Evolutionary conservation across 2,888 invertebrate genomes (phyloP), one percentile per base, ranked within the genome.

Genomic region (Urechis unicinctus): DNA sequence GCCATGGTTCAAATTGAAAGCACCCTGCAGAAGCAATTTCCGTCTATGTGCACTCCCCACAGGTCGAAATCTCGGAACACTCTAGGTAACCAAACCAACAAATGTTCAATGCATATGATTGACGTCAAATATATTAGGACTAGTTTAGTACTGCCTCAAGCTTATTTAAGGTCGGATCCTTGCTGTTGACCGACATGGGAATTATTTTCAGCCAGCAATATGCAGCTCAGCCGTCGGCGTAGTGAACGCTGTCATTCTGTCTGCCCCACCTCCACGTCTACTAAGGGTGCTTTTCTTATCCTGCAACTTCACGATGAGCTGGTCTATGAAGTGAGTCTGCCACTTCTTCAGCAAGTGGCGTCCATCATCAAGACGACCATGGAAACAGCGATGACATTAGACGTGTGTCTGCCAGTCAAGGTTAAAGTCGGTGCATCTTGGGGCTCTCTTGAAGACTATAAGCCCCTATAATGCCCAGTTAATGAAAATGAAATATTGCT

Each of bases 281-380:
- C 50, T 2, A 0, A 83, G 83, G 76, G 75, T 13, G 77, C 72
- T 3, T 72, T 67, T 59, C 83, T 96, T 17, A 85, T 96, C 2
- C 81, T 97, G 26, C 94, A 96, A 76, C 82, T 98, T 68, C 97
- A 98, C 75, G 97, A 98, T 78, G 98, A 98, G 81, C 82, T 98
- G 1, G 85, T 98, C 29, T 95, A 90, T 73, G 95, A 98, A 83
- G 88, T 91, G 2, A 83, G 84, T 9, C 74, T 81, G 55, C 76
- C 81, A 2, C 82, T 84, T 42, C 56, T 72, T 26, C 44, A 46
- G 4, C 55, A 56, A 2, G 74, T 72, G 2, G 71, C 74, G 2
- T 78, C 75, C 57, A 81, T 88, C 50, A 77, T 96, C 17, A 87
- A 86, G 70, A 77, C 83, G 44, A 83, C 84, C 26, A 94, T 96